Percentiles rank a stretch among this genome's conserved stretches.
These are phyloP conservation scores for Plebejus argus DNA, from an alignment of 2,888 invertebrate genomes.

Conservation along the genomic window DNA sequence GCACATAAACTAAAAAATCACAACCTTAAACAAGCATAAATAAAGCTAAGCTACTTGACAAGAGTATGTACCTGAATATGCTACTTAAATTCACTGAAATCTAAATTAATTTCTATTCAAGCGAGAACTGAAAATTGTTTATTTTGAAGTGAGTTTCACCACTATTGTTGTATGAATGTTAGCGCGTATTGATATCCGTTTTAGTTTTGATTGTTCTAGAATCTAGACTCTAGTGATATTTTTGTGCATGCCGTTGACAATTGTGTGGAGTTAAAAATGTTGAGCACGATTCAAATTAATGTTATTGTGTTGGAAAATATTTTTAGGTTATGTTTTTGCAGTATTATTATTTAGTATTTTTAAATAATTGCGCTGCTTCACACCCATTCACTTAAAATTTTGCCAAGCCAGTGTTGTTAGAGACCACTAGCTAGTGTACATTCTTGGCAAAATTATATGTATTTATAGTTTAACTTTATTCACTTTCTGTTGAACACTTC, in stretches of 20 bases:
- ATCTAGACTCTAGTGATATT: background rate
- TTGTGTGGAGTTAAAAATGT: background rate
- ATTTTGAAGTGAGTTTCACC: background rate
- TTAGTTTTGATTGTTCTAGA: conserved; percentile 10
- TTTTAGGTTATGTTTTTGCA: background rate
- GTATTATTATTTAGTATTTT: no score
- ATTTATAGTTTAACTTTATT: no score
- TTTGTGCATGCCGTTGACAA: background rate
- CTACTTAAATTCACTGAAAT: background rate
- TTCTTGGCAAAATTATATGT: no score
- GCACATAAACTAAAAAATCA: background rate
- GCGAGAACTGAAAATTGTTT: background rate
- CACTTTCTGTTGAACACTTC: no score
- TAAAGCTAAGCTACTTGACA: background rate
- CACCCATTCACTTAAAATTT: no score
- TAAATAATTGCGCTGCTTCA: no score
- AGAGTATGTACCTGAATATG: no score
- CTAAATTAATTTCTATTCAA: background rate
- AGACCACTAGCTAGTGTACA: no score
- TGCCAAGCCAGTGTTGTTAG: no score
- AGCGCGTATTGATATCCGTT: background rate
- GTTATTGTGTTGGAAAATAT: background rate
- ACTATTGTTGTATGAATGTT: conserved; percentile 9
- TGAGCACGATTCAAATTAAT: background rate
- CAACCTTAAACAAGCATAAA: background rate